Conservation (phyloP, 2,888 invertebrate species). For the Eurytoma adleriae region DNA sequence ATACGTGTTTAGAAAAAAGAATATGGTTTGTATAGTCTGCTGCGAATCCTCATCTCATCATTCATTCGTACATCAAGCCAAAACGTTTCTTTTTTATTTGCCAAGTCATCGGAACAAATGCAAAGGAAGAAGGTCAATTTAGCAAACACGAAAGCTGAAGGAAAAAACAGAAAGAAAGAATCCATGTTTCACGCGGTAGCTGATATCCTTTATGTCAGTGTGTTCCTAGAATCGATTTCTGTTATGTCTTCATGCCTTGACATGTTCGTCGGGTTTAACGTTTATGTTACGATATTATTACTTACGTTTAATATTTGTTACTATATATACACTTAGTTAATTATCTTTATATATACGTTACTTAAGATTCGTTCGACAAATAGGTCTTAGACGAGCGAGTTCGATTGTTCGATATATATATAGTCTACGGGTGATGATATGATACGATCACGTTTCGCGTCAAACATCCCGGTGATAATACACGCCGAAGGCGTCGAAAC, state of each 20-base stretch:
- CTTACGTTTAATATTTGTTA: conserved; percentile 19
- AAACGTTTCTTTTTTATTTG: conserved; percentile 34
- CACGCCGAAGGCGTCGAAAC: neutral
- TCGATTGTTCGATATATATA: conserved; percentile 37
- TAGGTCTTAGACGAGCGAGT: conserved; percentile 47
- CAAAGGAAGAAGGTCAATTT: conserved; percentile 3
- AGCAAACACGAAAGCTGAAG: conserved; percentile 17
- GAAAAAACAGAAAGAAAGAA: conserved; percentile 10
- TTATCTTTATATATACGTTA: conserved; percentile 27
- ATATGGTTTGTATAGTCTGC: conserved; percentile 33
- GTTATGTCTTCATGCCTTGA: conserved; percentile 60
- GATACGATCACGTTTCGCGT: conserved; percentile 41
- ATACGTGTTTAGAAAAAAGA: conserved; percentile 39
- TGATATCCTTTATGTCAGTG: conserved; percentile 61
- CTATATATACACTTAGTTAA: conserved; percentile 17
- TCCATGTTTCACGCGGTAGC: conserved; percentile 66
- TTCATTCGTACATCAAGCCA: conserved; percentile 13
- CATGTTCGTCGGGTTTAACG: conserved; percentile 60
- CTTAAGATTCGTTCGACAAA: conserved; percentile 31
- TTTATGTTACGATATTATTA: conserved; percentile 37
- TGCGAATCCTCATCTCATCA: conserved; percentile 4
- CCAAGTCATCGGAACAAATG: neutral
- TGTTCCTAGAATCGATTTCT: conserved; percentile 65
- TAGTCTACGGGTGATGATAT: conserved; percentile 33
- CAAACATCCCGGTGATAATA: conserved; percentile 22